phyloP scores from a whole-genome alignment of 2,113 vertebrate species.

The Sapayoa aenigma region DNA sequence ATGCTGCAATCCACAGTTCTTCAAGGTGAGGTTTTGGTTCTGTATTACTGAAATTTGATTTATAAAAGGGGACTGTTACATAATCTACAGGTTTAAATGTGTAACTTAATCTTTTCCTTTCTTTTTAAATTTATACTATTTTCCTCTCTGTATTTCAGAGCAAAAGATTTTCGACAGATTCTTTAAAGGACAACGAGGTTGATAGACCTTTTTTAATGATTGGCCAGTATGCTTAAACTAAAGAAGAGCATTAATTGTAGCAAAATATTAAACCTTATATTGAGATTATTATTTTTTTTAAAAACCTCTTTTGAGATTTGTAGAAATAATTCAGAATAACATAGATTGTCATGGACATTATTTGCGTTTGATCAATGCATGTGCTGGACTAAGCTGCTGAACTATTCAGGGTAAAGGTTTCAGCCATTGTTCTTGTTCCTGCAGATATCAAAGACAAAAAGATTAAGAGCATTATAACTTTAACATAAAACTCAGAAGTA shows the following conservation, averaged over 20 bases:
- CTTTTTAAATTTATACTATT: not conserved
- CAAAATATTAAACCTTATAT: constrained; percentile 57
- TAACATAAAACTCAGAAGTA: constrained; percentile 57
- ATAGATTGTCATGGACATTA: not conserved
- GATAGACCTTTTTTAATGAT: constrained; percentile 45
- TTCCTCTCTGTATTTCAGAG: not conserved
- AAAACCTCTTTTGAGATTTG: constrained; percentile 57
- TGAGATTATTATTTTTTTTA: constrained; percentile 30
- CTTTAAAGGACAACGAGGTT: constrained; percentile 47
- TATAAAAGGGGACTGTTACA: not conserved
- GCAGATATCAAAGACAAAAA: constrained; percentile 58
- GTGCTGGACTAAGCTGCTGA: constrained; percentile 48
- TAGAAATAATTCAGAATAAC: constrained; percentile 65
- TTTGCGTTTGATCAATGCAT: constrained; percentile 45
- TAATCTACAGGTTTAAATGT: constrained; percentile 14
- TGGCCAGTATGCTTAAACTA: constrained; percentile 43
- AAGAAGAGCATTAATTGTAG: constrained; percentile 55
- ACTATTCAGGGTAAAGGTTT: constrained; percentile 55
- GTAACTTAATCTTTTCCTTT: not conserved
- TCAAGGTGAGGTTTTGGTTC: not conserved
- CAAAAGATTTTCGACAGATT: constrained; percentile 18
- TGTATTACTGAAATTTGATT: not conserved
- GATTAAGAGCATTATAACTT: constrained; percentile 65
- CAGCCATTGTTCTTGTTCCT: constrained; percentile 53
- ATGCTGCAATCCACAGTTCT: not conserved